phyloP scores from a whole-genome alignment of 2,797 vertebrate genomes.

The Morelia viridis region DNA sequence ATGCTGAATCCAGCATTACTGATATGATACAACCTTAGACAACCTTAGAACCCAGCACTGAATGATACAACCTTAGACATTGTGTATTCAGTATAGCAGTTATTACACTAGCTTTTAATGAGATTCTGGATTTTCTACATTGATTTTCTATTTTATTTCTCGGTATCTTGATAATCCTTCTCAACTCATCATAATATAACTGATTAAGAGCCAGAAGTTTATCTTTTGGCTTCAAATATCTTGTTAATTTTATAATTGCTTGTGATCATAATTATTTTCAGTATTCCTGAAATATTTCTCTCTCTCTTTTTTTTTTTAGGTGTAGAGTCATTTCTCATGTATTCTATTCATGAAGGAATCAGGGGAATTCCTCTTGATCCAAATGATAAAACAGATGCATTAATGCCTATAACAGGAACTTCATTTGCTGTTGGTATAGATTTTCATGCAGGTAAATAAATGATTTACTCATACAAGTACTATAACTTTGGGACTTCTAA shows the following conservation, averaged over 20 bases:
- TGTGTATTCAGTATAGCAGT: no score
- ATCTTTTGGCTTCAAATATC: conserved; percentile 71
- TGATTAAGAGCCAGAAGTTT: neutral
- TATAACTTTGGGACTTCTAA: neutral
- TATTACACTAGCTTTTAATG: neutral
- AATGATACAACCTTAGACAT: neutral
- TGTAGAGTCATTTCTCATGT: conserved; percentile 95
- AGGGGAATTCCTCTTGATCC: conserved; percentile 92
- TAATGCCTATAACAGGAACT: conserved; percentile 95
- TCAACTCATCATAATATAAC: neutral
- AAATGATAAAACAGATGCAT: conserved; percentile 89
- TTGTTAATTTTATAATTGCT: neutral
- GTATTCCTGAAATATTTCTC: neutral
- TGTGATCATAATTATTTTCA: neutral
- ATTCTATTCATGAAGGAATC: conserved; percentile 95
- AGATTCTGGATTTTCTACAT: neutral
- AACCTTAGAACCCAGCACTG: neutral
- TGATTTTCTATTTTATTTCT: neutral
- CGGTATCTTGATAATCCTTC: neutral
- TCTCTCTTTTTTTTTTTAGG: conserved; percentile 73
- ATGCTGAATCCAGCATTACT: no score
- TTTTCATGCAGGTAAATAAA: conserved; percentile 90
- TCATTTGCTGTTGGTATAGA: conserved; percentile 97
- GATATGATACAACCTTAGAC: neutral
- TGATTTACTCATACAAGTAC: neutral